Conservation (phyloP, 2,113 vertebrate species). For the Typhlomys cinereus region DNA sequence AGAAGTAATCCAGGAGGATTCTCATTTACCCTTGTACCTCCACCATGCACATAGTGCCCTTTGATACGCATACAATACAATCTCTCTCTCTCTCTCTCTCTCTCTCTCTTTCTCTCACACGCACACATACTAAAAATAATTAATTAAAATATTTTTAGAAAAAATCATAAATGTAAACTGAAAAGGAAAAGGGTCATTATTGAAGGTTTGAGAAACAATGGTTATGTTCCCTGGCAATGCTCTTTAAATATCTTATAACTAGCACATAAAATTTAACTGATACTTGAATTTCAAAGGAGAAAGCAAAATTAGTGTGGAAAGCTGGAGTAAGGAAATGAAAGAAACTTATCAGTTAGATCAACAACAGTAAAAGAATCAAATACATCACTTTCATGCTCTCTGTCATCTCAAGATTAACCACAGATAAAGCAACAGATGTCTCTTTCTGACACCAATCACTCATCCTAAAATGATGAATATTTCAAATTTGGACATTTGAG, state of each 20-base stretch:
- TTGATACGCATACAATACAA: too few species aligned
- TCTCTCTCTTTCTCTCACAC: too few species aligned
- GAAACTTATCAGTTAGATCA: background rate
- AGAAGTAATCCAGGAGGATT: too few species aligned
- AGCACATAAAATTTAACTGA: background rate
- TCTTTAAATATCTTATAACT: background rate
- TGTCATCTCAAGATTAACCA: background rate
- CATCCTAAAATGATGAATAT: background rate
- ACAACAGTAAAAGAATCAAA: too few species aligned
- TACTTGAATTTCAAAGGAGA: background rate
- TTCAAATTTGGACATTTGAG: background rate
- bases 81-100: too few species aligned
- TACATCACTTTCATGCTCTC: too few species aligned
- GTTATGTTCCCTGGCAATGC: background rate
- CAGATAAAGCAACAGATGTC: background rate
- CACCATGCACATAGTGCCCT: too few species aligned
- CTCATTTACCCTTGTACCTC: too few species aligned
- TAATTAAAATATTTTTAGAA: too few species aligned
- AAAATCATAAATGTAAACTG: too few species aligned
- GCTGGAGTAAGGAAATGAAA: background rate
- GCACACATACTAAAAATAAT: too few species aligned
- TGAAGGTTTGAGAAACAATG: background rate
- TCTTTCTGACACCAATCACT: background rate
- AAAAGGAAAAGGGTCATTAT: background rate
- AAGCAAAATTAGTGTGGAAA: background rate